Conservation (phyloP, 2,113 vertebrate species). For the Coregonus clupeaformis region DNA sequence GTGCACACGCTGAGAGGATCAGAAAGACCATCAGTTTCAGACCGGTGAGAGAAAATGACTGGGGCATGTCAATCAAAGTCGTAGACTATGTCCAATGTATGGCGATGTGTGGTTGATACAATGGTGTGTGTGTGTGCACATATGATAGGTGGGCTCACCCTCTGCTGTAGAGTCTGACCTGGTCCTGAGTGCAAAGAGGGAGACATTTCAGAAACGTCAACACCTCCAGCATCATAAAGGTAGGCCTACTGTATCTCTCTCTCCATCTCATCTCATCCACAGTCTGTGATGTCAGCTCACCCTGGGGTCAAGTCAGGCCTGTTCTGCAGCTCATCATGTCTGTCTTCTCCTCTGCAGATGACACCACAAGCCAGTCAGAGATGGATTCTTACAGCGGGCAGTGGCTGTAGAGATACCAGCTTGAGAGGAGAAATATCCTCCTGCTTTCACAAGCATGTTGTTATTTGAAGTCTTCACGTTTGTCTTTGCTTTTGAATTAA, state of each 20-base stretch:
- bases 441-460: no score
- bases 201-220: conserved; percentile 20
- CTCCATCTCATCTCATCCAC: neutral
- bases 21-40: conserved; percentile 34
- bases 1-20: neutral
- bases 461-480: no score
- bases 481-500: no score
- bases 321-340: neutral
- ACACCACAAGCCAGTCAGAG: neutral
- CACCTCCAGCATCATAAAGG: neutral
- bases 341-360: neutral
- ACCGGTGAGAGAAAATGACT: conserved; percentile 28
- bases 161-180: conserved; percentile 3
- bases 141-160: conserved; percentile 26
- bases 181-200: conserved; percentile 35
- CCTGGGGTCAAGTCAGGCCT: neutral
- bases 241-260: neutral
- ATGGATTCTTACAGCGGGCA: neutral
- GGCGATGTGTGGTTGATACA: neutral
- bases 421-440: neutral
- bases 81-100: no score
- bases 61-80: no score
- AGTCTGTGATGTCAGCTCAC: neutral
- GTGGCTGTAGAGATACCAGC: neutral
- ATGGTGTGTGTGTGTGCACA: neutral